A percentile compares a stretch with the other conserved stretches of the same genome.
Evolutionary conservation across 1,140 invertebrate species (phyloP).

Genomic region (Drosophila novamexicana): DNA sequence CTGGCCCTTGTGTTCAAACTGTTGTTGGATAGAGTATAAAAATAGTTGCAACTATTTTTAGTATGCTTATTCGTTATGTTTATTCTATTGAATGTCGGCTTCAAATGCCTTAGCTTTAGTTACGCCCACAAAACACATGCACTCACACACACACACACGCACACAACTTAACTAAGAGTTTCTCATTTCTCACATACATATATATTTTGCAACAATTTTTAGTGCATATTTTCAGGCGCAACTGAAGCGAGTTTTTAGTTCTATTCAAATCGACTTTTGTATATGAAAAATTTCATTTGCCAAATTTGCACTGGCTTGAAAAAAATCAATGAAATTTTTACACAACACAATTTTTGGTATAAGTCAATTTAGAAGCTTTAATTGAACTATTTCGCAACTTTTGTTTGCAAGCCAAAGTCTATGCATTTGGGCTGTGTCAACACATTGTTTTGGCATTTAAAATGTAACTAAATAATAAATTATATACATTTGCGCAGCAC

Average conservation of each 20-base stretch:
- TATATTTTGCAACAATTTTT: not conserved
- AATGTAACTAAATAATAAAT: constrained; percentile 55
- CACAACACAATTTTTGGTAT: constrained; percentile 49
- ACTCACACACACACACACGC: constrained; percentile 3
- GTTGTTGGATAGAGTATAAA: constrained; percentile 56
- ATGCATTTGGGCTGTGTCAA: not conserved
- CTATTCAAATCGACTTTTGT: not conserved
- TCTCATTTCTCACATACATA: not conserved
- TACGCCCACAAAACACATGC: not conserved
- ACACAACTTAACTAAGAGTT: constrained; percentile 9
- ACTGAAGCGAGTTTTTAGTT: not conserved
- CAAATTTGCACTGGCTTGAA: constrained; percentile 19
- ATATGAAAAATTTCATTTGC: constrained; percentile 10
- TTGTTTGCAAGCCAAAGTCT: not conserved
- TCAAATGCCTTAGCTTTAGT: constrained; percentile 8
- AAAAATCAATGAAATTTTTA: constrained; percentile 79
- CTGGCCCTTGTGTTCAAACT: constrained; percentile 65
- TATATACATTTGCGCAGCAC: constrained; percentile 60
- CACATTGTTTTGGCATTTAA: constrained; percentile 5
- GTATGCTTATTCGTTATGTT: constrained; percentile 37
- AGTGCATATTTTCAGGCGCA: constrained; percentile 28
- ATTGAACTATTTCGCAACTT: constrained; percentile 4
- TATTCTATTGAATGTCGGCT: constrained; percentile 25
- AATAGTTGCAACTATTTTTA: constrained; percentile 77
- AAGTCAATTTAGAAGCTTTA: not conserved